Conservation (phyloP, 2,113 vertebrate species). For the Phaethon lepturus region DNA sequence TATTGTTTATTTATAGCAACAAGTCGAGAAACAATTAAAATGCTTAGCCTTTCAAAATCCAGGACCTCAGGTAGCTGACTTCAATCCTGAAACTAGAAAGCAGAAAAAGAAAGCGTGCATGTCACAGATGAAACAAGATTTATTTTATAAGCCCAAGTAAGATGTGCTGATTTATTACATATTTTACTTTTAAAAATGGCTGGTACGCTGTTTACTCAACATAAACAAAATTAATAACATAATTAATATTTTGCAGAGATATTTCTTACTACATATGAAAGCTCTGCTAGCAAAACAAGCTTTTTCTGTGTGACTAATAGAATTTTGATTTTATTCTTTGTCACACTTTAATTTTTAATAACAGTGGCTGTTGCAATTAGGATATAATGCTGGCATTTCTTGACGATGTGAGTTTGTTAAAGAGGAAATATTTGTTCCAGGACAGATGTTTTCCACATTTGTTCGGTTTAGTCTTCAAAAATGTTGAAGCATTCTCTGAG, state of each 20-base stretch:
- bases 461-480: background rate
- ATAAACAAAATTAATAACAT: background rate
- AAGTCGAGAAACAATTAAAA: slow-evolving; percentile 79
- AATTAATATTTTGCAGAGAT: background rate
- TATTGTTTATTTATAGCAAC: slow-evolving; percentile 67
- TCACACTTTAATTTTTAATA: background rate
- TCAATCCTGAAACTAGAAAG: slow-evolving; percentile 80
- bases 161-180: background rate
- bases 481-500: background rate
- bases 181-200: background rate
- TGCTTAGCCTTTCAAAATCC: slow-evolving; percentile 81
- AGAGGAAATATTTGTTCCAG: background rate
- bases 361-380: background rate
- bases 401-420: background rate
- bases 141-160: slow-evolving; percentile 76
- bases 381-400: background rate
- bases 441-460: background rate
- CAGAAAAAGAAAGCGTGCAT: slow-evolving; percentile 76
- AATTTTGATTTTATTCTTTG: background rate
- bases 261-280: background rate
- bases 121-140: slow-evolving; percentile 75
- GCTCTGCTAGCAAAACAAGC: background rate
- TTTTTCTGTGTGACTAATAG: background rate
- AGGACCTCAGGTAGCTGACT: slow-evolving; percentile 80
- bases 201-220: background rate